Evolutionary conservation across 2,888 invertebrate species (phyloP), one percentile per base, ranked within the genome.

Genomic region (Baronia brevicornis): DNA sequence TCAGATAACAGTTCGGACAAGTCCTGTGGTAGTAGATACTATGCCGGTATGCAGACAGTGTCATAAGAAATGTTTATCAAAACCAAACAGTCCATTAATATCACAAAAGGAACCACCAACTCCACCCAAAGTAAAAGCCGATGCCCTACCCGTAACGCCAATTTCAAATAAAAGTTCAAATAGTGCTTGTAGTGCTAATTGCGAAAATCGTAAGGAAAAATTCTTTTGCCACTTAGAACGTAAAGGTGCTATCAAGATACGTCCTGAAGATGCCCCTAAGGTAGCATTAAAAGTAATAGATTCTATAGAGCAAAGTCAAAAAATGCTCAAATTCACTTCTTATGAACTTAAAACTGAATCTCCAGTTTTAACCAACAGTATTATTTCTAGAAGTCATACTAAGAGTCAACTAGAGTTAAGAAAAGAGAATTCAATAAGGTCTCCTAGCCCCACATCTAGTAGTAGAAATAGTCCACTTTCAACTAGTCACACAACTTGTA

Each of bases 1-100:
- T 41, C 75, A 92, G 91, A 91, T 91, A 46, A 92, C 92, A 27
- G 91, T 92, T 34, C 87, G 91, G 54, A 92, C 92, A 28, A 91
- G 91, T 68, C 91, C 91, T 38, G 87, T 90, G 37, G 88, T 89
- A 30, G 89, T 90, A 39, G 92, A 91, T 70, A 88, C 89, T 35
- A 86, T 91, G 54, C 87, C 90, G 32, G 90, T 92, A 33, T 92
- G 92, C 72, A 88, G 90, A 45, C 90, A 91, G 68, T 92, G 92
- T 72, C 92, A 92, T 59, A 91, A 90, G 74, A 91, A 91, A 58
- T 92, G 92, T 73, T 86, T 89, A 43, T 86, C 87, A 4, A 86
- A 85, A 55, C 85, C 84, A 39, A 86, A 84, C 48, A 84, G 82
- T 49, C 86, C 84, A 4, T 59, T 82, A 49, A 58, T 82, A 36